Evolutionary conservation across 2,113 vertebrate species (phyloP).

Genomic region (Podarcis muralis): DNA sequence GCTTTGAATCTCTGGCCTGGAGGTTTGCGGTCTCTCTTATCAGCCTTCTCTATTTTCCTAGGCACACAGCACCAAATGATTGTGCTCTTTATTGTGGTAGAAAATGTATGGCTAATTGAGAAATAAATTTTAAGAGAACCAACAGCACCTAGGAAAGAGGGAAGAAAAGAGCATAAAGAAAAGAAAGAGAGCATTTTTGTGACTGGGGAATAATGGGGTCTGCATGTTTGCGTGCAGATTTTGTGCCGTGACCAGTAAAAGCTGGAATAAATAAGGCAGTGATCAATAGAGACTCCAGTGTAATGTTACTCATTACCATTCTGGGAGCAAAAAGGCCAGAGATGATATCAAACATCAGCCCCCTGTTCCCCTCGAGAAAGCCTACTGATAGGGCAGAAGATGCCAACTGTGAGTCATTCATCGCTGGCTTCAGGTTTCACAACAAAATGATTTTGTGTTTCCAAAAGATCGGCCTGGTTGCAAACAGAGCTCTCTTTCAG

Average conservation of each 20-base stretch:
- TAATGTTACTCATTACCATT: conserved; percentile 51
- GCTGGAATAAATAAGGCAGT: conserved; percentile 47
- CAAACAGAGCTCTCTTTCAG: conserved; percentile 63
- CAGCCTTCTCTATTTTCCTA: conserved; percentile 6
- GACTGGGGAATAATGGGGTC: conserved; percentile 36
- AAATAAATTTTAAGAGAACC: not conserved
- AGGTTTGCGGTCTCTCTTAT: not conserved
- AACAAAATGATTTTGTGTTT: conserved; percentile 63
- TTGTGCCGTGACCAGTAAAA: conserved; percentile 30
- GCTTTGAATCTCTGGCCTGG: conserved; percentile 6
- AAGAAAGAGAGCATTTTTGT: conserved; percentile 40
- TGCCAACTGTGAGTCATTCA: conserved; percentile 70
- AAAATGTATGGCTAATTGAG: conserved; percentile 11
- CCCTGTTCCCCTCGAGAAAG: conserved; percentile 45
- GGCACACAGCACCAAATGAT: not conserved
- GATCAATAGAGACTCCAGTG: conserved; percentile 54
- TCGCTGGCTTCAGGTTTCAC: conserved; percentile 42
- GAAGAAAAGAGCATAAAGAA: not conserved
- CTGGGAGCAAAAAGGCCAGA: conserved; percentile 40
- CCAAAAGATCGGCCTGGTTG: conserved; percentile 50
- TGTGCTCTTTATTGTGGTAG: conserved; percentile 15
- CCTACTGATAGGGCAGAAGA: conserved; percentile 58
- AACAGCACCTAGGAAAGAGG: conserved; percentile 10
- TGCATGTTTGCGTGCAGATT: not conserved
- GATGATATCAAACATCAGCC: conserved; percentile 63